Percentiles rank a stretch among this genome's conserved stretches.
phyloP scores from a whole-genome alignment of 2,797 vertebrate species.

The Lacerta bilineata region DNA sequence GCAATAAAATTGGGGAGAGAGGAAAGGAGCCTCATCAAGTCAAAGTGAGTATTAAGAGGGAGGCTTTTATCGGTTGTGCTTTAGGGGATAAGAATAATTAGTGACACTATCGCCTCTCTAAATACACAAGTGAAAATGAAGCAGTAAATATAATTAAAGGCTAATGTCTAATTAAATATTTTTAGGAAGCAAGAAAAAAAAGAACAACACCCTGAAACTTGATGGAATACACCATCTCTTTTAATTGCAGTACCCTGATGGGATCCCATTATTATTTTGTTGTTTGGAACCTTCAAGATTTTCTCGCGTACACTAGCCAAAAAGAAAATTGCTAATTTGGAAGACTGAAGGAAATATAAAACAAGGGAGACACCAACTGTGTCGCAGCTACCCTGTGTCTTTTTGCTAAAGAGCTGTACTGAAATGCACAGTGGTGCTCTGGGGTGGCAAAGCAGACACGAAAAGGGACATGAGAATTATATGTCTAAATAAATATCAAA shows the following conservation, averaged over 20 bases:
- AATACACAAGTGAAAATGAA: constrained; percentile 37
- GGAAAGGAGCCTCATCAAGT: not conserved
- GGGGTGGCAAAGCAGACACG: not conserved
- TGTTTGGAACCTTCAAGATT: not conserved
- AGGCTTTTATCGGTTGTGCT: not conserved
- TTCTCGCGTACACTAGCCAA: not conserved
- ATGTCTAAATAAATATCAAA: not conserved
- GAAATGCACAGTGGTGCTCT: not conserved
- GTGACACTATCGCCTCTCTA: constrained; percentile 26
- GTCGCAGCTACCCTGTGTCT: not conserved
- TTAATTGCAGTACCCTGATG: constrained; percentile 17
- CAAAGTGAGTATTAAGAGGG: constrained; percentile 13
- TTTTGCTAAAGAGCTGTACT: constrained; percentile 22
- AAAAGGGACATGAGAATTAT: not conserved
- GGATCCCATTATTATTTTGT: constrained; percentile 25
- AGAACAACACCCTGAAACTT: not conserved
- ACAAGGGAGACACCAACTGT: constrained; percentile 2
- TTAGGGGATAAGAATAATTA: constrained; percentile 25
- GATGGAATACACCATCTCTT: constrained; percentile 31
- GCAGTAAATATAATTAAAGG: constrained; percentile 38
- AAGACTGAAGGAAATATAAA: constrained; percentile 24
- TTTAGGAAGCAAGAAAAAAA: not conserved
- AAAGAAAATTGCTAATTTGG: constrained; percentile 28
- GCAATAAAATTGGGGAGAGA: constrained; percentile 19
- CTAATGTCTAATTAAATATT: constrained; percentile 34